Evolutionary conservation across 1,140 invertebrate species (phyloP).

Genomic region (Thaumetopoea pityocampa): DNA sequence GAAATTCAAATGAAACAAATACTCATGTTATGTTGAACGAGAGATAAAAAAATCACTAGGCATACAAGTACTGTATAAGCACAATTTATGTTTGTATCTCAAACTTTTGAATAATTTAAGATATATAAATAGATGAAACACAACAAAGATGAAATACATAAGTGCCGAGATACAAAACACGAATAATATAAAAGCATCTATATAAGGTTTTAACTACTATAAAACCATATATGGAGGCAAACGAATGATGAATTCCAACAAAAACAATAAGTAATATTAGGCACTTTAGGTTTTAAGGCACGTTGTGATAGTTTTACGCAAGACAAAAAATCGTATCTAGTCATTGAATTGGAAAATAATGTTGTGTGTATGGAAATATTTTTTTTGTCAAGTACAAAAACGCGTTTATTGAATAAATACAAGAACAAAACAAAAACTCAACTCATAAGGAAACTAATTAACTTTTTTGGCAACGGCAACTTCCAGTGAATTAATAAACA

Average conservation of each 20-base stretch:
- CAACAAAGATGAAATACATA: not conserved
- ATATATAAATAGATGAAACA: not conserved
- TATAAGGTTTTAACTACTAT: conserved; percentile 28
- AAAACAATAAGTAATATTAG: conserved; percentile 38
- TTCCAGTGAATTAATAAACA: conserved; percentile 10
- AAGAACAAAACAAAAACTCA: conserved; percentile 36
- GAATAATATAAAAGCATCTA: conserved; percentile 30
- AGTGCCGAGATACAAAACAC: conserved; percentile 1
- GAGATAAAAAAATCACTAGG: conserved; percentile 47
- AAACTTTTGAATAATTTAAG: not conserved
- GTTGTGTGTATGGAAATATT: too few species aligned
- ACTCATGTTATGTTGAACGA: too few species aligned
- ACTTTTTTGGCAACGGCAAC: conserved; percentile 11
- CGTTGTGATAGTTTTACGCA: conserved; percentile 37
- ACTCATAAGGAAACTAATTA: conserved; percentile 24
- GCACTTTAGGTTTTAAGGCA: conserved; percentile 60
- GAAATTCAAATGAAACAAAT: too few species aligned
- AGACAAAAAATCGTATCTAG: conserved; percentile 9
- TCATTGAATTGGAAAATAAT: too few species aligned
- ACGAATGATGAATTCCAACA: conserved; percentile 34
- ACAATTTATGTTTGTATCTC: conserved; percentile 1
- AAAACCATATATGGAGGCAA: conserved; percentile 44
- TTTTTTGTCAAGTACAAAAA: too few species aligned
- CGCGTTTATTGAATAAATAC: too few species aligned
- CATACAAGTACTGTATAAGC: not conserved